Conservation (phyloP, 2,888 invertebrate genomes). For the Anoplius nigerrimus region DNA sequence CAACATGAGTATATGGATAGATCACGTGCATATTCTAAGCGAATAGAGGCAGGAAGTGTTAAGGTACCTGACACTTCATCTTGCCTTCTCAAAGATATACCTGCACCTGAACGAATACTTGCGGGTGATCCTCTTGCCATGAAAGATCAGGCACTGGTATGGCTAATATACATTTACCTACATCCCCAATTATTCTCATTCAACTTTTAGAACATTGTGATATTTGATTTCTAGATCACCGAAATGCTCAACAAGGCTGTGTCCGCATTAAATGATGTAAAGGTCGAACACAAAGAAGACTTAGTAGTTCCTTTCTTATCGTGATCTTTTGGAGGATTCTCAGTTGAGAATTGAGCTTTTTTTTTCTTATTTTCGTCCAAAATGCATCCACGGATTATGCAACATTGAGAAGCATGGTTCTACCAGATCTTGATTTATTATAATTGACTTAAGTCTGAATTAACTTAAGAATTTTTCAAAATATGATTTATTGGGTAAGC, state of each 20-base stretch:
- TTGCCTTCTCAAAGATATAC: slow-evolving; percentile 83
- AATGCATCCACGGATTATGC: slow-evolving; percentile 29
- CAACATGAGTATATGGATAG: slow-evolving; percentile 90
- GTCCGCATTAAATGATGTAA: slow-evolving; percentile 85
- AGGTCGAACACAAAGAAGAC: slow-evolving; percentile 92
- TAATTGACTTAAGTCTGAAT: slow-evolving; percentile 33
- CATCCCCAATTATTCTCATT: not conserved
- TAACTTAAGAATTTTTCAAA: slow-evolving; percentile 28
- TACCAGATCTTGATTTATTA: slow-evolving; percentile 26
- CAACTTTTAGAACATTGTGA: slow-evolving; percentile 8
- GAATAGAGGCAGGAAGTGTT: slow-evolving; percentile 73
- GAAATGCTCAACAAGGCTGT: slow-evolving; percentile 83
- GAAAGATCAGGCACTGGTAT: slow-evolving; percentile 85
- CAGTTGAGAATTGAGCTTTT: slow-evolving; percentile 25
- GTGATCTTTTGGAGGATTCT: slow-evolving; percentile 60
- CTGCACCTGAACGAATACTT: slow-evolving; percentile 84
- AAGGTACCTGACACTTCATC: slow-evolving; percentile 74
- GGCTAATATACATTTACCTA: slow-evolving; percentile 46
- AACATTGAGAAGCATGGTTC: slow-evolving; percentile 26
- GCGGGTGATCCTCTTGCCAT: slow-evolving; percentile 79
- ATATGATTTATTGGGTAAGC: slow-evolving; percentile 29
- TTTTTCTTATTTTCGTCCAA: slow-evolving; percentile 19
- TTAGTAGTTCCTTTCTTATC: slow-evolving; percentile 89
- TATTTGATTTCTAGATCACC: slow-evolving; percentile 84
- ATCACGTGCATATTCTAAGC: slow-evolving; percentile 70